Base-by-base conservation (phyloP, 2,797 vertebrate species). In the Hozukius guyotensis region DNA sequence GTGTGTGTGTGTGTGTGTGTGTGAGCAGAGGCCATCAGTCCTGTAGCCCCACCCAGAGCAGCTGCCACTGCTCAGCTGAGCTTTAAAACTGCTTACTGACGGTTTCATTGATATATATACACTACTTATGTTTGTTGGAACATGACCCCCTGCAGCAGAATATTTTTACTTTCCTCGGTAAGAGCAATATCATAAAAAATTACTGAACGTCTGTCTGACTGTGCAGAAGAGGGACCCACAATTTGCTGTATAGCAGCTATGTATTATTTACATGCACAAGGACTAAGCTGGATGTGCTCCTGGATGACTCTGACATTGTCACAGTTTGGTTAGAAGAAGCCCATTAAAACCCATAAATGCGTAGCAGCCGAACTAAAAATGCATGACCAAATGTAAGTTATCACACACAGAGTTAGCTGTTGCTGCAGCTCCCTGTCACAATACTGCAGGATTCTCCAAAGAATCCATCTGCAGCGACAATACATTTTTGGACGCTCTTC, bases 181-280 rank as follows among this genome's bases (percentile, higher is more conserved):
- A 70, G 24, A 75, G 11, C 6, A 57, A 31, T 7, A 69, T 78
- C 18, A 82, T 81, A 59, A 87, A 71, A 82, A 25, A 75, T 34
- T 0, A 74, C 52, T 68, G 68, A 83, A 55, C 5, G 0, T 0
- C 20, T 31, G 63, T 24, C 59, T 64, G 69, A 56, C 61, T 72
- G 32, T 53, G 32, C 72, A 62, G 36, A 66, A 29, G 25, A 36
- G 8, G 57, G 32, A 64, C 38, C 14, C 55, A 14, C 69, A 2
- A 42, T 70, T 53, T 66, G 61, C 68, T 80, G 4, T 62, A 42
- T 42, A 49, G 22, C 34, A 34, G 62, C 27, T 66, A 75, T 79
- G 9, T 72, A 77, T 80, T 70, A 81, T 88, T 82, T 56, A 76
- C 29, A 75, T 14, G 70, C 63, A 81, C 2, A 1, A 59, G 46